Percentiles rank a stretch among this genome's conserved stretches.
Conservation (phyloP, 1,140 invertebrate genomes). For the Sycophaga agraensis region DNA sequence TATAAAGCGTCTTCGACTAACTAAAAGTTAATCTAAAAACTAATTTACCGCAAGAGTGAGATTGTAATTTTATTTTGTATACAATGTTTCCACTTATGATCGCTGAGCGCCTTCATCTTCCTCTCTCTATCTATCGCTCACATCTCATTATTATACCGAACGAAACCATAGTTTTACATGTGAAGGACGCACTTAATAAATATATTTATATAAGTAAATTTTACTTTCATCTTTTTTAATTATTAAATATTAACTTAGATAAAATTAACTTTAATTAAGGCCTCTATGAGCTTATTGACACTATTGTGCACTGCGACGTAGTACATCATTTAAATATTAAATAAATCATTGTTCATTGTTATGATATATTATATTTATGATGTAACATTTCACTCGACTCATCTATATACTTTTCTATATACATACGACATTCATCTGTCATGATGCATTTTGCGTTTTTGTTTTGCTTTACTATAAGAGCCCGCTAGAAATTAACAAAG, state of each 20-base stretch:
- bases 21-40: too few species aligned
- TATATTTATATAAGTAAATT: background rate
- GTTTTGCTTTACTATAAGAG: too few species aligned
- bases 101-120: background rate
- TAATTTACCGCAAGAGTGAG: constrained; percentile 21
- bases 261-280: background rate
- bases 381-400: background rate
- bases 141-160: too few species aligned
- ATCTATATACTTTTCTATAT: background rate
- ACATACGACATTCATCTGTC: background rate
- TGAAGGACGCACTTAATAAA: too few species aligned
- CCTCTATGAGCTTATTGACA: background rate
- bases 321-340: background rate
- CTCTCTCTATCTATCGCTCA: too few species aligned
- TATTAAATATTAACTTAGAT: constrained; percentile 7
- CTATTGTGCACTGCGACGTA: background rate
- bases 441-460: constrained; percentile 20
- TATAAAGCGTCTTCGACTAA: constrained; percentile 8
- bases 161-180: too few species aligned
- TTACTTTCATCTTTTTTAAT: constrained; percentile 3
- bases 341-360: background rate
- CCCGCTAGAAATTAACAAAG: too few species aligned
- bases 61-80: constrained; percentile 26
- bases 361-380: background rate
- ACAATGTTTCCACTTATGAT: constrained; percentile 22